Percentiles rank a stretch among this genome's conserved stretches.
Evolutionary conservation across 2,797 vertebrate genomes (phyloP).

Genomic region (Leptodactylus fallax): DNA sequence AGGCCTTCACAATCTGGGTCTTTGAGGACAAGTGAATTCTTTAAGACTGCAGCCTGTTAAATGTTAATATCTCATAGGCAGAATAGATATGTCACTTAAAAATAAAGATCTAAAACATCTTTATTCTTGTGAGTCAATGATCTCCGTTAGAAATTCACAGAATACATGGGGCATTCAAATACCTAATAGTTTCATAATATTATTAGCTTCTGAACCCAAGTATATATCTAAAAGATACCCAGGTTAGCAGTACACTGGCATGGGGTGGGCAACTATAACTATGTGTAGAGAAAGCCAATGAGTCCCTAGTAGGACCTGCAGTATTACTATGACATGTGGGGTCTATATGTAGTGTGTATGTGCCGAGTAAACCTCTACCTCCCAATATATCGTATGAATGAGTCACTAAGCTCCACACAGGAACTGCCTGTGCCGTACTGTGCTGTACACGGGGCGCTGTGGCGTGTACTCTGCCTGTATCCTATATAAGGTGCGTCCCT

Average conservation of each 20-base stretch:
- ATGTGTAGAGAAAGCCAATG: neutral
- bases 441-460: neutral
- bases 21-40: neutral
- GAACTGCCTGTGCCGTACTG: neutral
- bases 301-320: neutral
- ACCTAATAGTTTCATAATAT: neutral
- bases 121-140: neutral
- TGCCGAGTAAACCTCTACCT: neutral
- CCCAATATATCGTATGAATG: constrained; percentile 3
- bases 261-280: neutral
- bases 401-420: constrained; percentile 12
- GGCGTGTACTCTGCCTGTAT: neutral
- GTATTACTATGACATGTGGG: neutral
- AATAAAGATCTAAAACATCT: neutral
- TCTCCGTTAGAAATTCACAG: neutral
- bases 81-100: neutral
- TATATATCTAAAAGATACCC: neutral
- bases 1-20: neutral
- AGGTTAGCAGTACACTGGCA: neutral
- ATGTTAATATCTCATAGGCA: neutral
- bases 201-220: neutral
- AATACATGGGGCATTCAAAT: neutral
- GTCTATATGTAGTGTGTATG: neutral
- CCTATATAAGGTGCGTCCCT: constrained; percentile 1
- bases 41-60: neutral